Evolutionary conservation across 2,888 invertebrate species (phyloP).

Genomic region (Gnatocerus cornutus): DNA sequence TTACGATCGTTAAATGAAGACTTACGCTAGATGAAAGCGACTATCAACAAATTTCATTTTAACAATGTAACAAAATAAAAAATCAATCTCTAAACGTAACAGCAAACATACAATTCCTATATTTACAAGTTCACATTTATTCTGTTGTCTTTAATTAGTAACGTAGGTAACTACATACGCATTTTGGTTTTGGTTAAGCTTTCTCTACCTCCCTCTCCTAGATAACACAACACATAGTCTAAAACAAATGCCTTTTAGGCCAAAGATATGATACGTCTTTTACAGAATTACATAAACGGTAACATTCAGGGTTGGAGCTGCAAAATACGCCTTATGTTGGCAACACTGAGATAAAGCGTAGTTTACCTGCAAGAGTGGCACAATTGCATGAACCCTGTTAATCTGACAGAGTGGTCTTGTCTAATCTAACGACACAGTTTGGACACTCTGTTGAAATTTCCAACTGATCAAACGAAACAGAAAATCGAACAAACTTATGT

Average conservation of each 20-base stretch:
- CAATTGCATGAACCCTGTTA: conserved; percentile 38
- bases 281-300: conserved; percentile 44
- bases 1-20: conserved; percentile 35
- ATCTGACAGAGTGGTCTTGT: conserved; percentile 29
- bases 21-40: conserved; percentile 42
- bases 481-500: conserved; percentile 13
- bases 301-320: conserved; percentile 40
- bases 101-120: conserved; percentile 61
- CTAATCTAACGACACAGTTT: conserved; percentile 21
- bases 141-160: conserved; percentile 50
- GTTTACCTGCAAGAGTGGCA: conserved; percentile 25
- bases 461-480: conserved; percentile 10
- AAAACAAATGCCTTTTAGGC: conserved; percentile 61
- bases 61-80: conserved; percentile 55
- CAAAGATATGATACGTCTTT: conserved; percentile 58
- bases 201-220: conserved; percentile 46
- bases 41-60: conserved; percentile 45
- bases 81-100: conserved; percentile 57
- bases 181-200: conserved; percentile 39
- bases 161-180: conserved; percentile 43
- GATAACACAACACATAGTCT: conserved; percentile 50
- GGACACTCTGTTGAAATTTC: conserved; percentile 26
- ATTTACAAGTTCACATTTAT: conserved; percentile 64
- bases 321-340: conserved; percentile 35
- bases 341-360: conserved; percentile 34